phyloP scores from a whole-genome alignment of 2,888 invertebrate genomes.

The Drosophila quinaria region DNA sequence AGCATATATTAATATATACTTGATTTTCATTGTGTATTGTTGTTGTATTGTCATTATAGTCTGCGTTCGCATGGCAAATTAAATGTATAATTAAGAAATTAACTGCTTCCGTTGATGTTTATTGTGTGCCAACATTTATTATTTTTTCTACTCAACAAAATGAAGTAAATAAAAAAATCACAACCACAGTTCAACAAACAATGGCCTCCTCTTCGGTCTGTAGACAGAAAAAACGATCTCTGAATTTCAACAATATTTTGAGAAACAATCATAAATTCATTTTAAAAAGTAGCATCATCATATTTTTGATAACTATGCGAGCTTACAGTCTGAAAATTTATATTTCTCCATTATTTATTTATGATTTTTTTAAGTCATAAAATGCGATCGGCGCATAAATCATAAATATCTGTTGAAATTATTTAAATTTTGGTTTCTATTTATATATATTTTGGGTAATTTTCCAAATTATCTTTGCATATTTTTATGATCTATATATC shows the following conservation, averaged over 20 bases:
- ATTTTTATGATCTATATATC: slow-evolving; percentile 1
- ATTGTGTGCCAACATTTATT: slow-evolving; percentile 55
- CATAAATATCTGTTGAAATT: slow-evolving; percentile 28
- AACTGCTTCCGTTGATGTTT: slow-evolving; percentile 77
- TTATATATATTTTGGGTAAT: background rate
- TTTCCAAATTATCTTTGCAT: background rate
- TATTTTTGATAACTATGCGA: slow-evolving; percentile 1
- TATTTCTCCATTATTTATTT: slow-evolving; percentile 21
- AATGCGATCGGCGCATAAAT: slow-evolving; percentile 34
- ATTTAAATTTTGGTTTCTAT: slow-evolving; percentile 7
- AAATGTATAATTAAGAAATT: slow-evolving; percentile 77
- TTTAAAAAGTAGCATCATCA: slow-evolving; percentile 9
- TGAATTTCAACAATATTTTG: slow-evolving; percentile 16
- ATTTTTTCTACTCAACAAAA: slow-evolving; percentile 23
- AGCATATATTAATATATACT: background rate
- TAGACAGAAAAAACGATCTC: slow-evolving; percentile 7
- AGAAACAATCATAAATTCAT: slow-evolving; percentile 37
- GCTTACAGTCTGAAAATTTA: slow-evolving; percentile 6
- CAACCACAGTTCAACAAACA: slow-evolving; percentile 11
- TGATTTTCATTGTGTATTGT: background rate
- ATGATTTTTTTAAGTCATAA: slow-evolving; percentile 28
- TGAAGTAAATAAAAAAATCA: slow-evolving; percentile 18
- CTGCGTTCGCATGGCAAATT: slow-evolving; percentile 63
- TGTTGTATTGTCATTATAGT: slow-evolving; percentile 43
- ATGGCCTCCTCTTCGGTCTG: slow-evolving; percentile 1